Base-by-base conservation (phyloP, 2,113 vertebrate species). In the Elephas maximus region DNA sequence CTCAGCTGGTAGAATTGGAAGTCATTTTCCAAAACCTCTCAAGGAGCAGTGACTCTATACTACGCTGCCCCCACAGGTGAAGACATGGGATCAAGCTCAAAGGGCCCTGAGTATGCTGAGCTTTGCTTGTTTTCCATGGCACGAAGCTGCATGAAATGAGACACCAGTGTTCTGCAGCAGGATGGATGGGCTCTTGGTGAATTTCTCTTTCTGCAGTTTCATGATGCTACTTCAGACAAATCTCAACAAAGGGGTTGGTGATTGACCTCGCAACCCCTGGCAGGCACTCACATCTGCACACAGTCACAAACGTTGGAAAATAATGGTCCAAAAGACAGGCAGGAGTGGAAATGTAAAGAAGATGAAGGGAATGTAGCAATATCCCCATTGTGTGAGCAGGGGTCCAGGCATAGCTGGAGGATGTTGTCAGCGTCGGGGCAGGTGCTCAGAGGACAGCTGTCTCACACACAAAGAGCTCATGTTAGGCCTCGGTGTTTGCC, bases 381-480 rank as follows among this genome's bases (percentile, higher is more conserved):
- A 51, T 63, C 63, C 62, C 65, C 62, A 51, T 37, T 95, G 60
- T 96, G 65, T 85, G 48, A 73, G 45, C 15, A 17, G 6, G 6
- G 51, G n/a, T 18, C 0, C 6, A 71, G 73, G 93, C 92, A 90
- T 93, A 97, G 76, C 96, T 85, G 45, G 93, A 73, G 90, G 48
- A 73, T 73, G 60, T 12, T 78, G 86, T 93, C 76, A 95, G 45
- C 48, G 74, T 41, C 69, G 9, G 63, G 93, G 95, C 97, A 98
- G 98, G 97, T 97, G 98, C 92, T 97, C 45, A 77, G 77, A 97
- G 97, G 97, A 94, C 98, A 98, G 97, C 97, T 98, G 98, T 84
- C 96, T 97, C 77, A 81, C 82, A 84, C 44, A 93, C 28, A 81
- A 77, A 93, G 76, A 94, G 94, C 90, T 87, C 94, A 86, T 78